These are phyloP conservation scores for Stylophora pistillata DNA, from an alignment of 64 coral and sea anemone species.

Conservation along the genomic window DNA sequence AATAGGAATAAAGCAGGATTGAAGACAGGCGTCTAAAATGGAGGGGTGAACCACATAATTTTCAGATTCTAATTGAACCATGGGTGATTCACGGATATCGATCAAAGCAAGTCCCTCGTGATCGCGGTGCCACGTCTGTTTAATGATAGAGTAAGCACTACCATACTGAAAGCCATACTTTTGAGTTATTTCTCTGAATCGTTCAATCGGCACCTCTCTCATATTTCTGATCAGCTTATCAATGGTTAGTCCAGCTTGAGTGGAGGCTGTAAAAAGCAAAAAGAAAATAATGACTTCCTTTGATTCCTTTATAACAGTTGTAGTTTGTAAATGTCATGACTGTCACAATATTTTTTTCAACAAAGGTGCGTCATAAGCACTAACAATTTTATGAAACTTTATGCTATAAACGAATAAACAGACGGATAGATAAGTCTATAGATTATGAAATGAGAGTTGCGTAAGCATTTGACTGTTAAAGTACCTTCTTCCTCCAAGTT, in stretches of 20 bases:
- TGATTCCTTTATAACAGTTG: too few species aligned
- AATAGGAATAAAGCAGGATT: constrained; percentile 52
- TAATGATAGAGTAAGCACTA: constrained; percentile 32
- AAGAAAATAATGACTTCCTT: not conserved
- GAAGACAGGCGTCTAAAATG: constrained; percentile 66
- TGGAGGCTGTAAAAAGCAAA: not conserved
- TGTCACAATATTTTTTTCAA: too few species aligned
- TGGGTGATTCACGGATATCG: not conserved
- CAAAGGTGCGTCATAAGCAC: too few species aligned
- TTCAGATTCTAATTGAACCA: not conserved
- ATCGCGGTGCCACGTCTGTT: constrained; percentile 6
- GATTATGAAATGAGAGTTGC: too few species aligned
- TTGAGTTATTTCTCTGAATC: constrained; percentile 6
- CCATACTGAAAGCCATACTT: constrained; percentile 59
- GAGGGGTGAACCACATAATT: constrained; percentile 63
- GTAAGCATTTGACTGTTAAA: not conserved
- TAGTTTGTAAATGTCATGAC: too few species aligned
- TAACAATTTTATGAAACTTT: too few species aligned
- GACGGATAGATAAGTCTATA: too few species aligned
- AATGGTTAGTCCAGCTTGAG: not conserved
- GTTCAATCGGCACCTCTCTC: constrained; percentile 28
- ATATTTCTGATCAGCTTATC: constrained; percentile 22
- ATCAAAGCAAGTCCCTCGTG: constrained; percentile 28
- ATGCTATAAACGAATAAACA: too few species aligned
- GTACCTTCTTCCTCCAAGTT: not conserved